Conservation (phyloP, 1,140 invertebrate genomes). For the Harlomillsia oculata region DNA sequence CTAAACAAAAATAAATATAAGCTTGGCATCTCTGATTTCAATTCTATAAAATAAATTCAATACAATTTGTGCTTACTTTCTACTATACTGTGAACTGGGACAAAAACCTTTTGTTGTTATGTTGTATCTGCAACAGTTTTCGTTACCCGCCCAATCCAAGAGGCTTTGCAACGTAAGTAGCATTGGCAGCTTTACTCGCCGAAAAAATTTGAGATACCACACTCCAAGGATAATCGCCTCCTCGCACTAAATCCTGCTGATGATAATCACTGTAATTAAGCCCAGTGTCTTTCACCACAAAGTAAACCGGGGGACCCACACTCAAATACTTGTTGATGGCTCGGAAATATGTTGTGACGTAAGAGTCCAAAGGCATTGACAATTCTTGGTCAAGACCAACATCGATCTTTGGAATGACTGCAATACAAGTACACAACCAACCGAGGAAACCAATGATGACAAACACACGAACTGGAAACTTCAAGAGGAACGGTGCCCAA, state of each 20-base stretch:
- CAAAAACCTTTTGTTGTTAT: conserved; percentile 34
- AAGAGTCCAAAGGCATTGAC: conserved; percentile 79
- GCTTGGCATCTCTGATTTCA: not conserved
- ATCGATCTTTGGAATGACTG: conserved; percentile 51
- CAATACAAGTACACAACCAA: conserved; percentile 47
- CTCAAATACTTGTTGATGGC: conserved; percentile 60
- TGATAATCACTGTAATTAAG: conserved; percentile 56
- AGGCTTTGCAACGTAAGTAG: conserved; percentile 62
- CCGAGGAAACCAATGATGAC: conserved; percentile 50
- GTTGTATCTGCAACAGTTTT: conserved; percentile 53
- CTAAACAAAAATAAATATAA: conserved; percentile 73
- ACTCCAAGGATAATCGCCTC: conserved; percentile 41
- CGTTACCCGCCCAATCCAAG: conserved; percentile 68
- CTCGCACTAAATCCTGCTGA: conserved; percentile 69
- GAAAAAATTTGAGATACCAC: conserved; percentile 28
- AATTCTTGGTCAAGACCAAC: conserved; percentile 80
- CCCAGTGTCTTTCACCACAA: conserved; percentile 63
- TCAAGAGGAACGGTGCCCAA: conserved; percentile 60
- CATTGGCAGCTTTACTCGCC: conserved; percentile 40
- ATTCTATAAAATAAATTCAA: not conserved
- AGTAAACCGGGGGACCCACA: conserved; percentile 84
- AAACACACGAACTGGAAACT: conserved; percentile 44
- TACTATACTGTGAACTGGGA: conserved; percentile 20
- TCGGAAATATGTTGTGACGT: conserved; percentile 80
- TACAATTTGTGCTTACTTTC: not conserved